Evolutionary conservation across 2,888 invertebrate genomes (phyloP).

Genomic region (Tetropium fuscum): DNA sequence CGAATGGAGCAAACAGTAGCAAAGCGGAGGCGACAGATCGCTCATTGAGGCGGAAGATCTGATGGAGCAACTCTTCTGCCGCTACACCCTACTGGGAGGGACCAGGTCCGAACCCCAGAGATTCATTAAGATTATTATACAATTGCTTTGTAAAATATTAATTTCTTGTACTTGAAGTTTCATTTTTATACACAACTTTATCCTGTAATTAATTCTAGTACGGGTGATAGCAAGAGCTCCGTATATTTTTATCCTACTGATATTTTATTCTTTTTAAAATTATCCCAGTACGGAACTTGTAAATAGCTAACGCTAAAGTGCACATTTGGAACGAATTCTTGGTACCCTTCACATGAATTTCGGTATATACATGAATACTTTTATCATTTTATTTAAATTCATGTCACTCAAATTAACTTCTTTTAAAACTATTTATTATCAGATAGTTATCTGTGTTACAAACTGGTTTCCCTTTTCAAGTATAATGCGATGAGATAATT

Average conservation of each 20-base stretch:
- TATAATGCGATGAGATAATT: conserved; percentile 11
- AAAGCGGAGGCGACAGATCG: conserved; percentile 61
- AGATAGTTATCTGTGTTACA: conserved; percentile 35
- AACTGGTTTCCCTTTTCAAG: conserved; percentile 33
- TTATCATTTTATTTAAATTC: conserved; percentile 47
- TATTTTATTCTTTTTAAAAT: too few relatives aligned
- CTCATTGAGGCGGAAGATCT: conserved; percentile 61
- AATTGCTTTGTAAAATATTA: not conserved
- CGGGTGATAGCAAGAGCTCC: too few relatives aligned
- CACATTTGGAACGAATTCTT: conserved; percentile 52
- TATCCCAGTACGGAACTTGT: conserved; percentile 36
- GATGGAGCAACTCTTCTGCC: conserved; percentile 53
- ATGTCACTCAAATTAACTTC: conserved; percentile 52
- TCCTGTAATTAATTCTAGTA: too few relatives aligned
- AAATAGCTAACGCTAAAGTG: conserved; percentile 43
- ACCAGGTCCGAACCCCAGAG: conserved; percentile 48
- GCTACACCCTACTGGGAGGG: conserved; percentile 52
- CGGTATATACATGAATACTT: conserved; percentile 46
- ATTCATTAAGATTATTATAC: not conserved
- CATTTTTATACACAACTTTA: too few relatives aligned
- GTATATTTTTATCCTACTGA: too few relatives aligned
- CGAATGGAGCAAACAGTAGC: conserved; percentile 62
- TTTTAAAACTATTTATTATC: conserved; percentile 42
- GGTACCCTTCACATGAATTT: conserved; percentile 53
- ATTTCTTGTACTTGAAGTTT: too few relatives aligned